Evolutionary conservation across 1,140 invertebrate genomes (phyloP).

Genomic region (Cheumatopsyche charites): DNA sequence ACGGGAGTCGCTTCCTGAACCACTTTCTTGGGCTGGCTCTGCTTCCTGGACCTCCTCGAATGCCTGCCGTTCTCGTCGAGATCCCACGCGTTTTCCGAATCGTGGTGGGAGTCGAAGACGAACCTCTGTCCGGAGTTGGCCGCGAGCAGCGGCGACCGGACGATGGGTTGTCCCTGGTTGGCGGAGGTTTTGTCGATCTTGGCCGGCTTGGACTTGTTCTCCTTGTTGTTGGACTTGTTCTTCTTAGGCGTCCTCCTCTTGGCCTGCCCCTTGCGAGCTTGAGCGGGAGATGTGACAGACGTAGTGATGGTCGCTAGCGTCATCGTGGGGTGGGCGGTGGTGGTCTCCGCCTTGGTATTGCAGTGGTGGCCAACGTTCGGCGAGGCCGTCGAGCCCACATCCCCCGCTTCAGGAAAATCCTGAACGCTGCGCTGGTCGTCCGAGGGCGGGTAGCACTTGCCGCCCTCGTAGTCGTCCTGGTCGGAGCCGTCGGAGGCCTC

Average conservation of each 20-base stretch:
- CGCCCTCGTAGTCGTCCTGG: slow-evolving; percentile 55
- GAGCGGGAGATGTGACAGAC: slow-evolving; percentile 63
- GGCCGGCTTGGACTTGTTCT: slow-evolving; percentile 51
- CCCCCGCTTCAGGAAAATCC: slow-evolving; percentile 61
- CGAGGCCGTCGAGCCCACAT: slow-evolving; percentile 52
- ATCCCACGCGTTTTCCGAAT: slow-evolving; percentile 50
- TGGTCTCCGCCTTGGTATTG: slow-evolving; percentile 53
- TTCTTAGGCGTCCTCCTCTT: slow-evolving; percentile 52
- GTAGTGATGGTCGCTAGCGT: slow-evolving; percentile 62
- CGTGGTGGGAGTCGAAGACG: slow-evolving; percentile 50
- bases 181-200: slow-evolving; percentile 47
- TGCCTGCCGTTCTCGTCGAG: slow-evolving; percentile 51
- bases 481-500: slow-evolving; percentile 66
- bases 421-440: slow-evolving; percentile 46
- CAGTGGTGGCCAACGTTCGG: slow-evolving; percentile 60
- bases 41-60: slow-evolving; percentile 55
- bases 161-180: slow-evolving; percentile 51
- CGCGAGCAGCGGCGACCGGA: slow-evolving; percentile 48
- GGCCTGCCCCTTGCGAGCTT: slow-evolving; percentile 57
- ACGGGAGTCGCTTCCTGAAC: slow-evolving; percentile 50
- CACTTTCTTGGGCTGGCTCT: slow-evolving; percentile 59
- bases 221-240: slow-evolving; percentile 48
- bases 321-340: slow-evolving; percentile 62
- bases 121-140: slow-evolving; percentile 52
- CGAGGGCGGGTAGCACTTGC: slow-evolving; percentile 45